Percentiles rank a stretch among this genome's conserved stretches.
Conservation (phyloP, 2,797 vertebrate genomes). For the Aratinga solstitialis region DNA sequence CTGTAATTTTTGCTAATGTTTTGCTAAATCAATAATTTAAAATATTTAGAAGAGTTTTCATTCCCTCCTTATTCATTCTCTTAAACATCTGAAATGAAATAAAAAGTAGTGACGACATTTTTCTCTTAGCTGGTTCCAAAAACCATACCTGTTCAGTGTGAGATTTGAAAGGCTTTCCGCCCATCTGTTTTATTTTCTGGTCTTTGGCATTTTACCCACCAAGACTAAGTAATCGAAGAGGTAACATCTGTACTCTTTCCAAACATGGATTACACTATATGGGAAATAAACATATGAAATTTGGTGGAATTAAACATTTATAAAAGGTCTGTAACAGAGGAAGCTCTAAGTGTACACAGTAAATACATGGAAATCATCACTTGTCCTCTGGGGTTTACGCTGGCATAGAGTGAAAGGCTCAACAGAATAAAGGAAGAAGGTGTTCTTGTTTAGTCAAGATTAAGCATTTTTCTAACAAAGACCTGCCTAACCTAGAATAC, state of each 20-base stretch:
- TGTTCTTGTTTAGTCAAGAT: conserved; percentile 2
- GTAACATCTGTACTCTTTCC: conserved; percentile 36
- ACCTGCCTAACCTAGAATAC: not conserved
- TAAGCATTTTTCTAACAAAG: conserved; percentile 16
- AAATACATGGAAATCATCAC: not conserved
- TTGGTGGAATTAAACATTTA: conserved; percentile 12
- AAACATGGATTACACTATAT: not conserved
- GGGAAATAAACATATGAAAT: not conserved
- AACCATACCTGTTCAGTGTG: conserved; percentile 1
- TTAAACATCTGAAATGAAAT: not conserved
- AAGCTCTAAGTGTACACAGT: not conserved
- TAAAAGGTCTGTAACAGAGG: not conserved
- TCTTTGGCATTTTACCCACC: conserved; percentile 1
- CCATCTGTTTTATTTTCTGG: conserved; percentile 48
- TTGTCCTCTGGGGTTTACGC: not conserved
- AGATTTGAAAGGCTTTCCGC: conserved; percentile 12
- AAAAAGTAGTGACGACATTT: not conserved
- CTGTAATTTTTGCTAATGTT: not conserved
- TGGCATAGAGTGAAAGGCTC: not conserved
- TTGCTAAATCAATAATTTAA: not conserved
- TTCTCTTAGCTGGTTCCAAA: conserved; percentile 22
- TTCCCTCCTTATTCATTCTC: not conserved
- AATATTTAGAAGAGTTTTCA: not conserved
- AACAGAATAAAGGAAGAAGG: not conserved
- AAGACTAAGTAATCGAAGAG: conserved; percentile 41